Conservation (phyloP, 2,797 vertebrate species). For the Pseudochirops corinnae region DNA sequence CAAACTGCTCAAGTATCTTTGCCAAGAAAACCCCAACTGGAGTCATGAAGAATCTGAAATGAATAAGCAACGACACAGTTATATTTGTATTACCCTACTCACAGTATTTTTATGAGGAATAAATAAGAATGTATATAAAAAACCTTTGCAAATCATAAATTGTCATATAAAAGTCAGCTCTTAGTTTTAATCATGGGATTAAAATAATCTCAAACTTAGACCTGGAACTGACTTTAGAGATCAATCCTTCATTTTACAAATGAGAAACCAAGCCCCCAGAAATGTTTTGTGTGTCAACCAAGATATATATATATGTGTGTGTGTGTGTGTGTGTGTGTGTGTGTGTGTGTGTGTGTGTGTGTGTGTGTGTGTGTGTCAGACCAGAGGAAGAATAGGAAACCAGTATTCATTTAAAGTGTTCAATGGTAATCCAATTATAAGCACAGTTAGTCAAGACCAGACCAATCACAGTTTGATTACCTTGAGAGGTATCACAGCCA, state of each 20-base stretch:
- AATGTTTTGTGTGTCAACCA: neutral
- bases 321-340: no score
- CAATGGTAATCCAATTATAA: neutral
- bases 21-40: neutral
- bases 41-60: neutral
- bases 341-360: no score
- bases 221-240: no score
- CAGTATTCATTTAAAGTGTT: rapidly evolving
- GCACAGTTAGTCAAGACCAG: rapidly evolving
- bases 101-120: neutral
- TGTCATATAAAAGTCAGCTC: neutral
- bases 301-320: no score
- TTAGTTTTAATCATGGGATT: neutral
- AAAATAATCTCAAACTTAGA: neutral
- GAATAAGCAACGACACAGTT: neutral
- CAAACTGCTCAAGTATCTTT: neutral
- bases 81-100: neutral
- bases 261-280: neutral
- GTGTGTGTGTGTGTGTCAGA: no score
- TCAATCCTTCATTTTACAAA: neutral
- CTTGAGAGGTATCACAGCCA: conserved; percentile 88
- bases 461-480: conserved; percentile 71
- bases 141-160: neutral
- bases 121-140: neutral
- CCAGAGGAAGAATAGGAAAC: no score